Evolutionary conservation across 2,797 vertebrate genomes (phyloP).

Genomic region (Limnodromus scolopaceus): DNA sequence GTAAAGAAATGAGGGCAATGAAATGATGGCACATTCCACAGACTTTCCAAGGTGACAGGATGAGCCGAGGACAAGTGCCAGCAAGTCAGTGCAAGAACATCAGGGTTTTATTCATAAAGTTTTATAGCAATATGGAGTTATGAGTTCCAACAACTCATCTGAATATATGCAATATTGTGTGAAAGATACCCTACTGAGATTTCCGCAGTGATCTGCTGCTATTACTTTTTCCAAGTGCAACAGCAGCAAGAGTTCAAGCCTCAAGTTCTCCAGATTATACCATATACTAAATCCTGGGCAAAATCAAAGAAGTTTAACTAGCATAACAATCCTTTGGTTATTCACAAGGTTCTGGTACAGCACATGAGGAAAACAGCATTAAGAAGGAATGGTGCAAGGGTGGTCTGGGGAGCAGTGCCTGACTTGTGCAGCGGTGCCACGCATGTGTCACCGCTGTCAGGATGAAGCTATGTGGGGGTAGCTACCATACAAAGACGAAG

Average conservation of each 20-base stretch:
- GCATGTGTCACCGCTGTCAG: neutral
- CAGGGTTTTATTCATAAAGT: neutral
- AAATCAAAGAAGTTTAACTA: neutral
- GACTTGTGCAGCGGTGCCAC: neutral
- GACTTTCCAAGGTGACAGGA: neutral
- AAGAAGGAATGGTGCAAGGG: neutral
- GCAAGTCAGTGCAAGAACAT: neutral
- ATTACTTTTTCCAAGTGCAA: neutral
- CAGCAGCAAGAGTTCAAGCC: neutral
- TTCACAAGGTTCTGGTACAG: neutral
- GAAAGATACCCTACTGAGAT: neutral
- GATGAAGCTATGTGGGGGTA: neutral
- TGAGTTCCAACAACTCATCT: neutral
- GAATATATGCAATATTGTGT: neutral
- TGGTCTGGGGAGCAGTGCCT: neutral
- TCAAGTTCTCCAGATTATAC: neutral
- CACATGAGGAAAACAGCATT: neutral
- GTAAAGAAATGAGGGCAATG: neutral
- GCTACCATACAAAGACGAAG: neutral
- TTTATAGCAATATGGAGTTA: neutral
- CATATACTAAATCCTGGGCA: neutral
- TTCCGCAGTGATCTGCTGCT: neutral
- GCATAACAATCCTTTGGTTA: neutral
- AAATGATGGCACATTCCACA: neutral
- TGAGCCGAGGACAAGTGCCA: neutral